A percentile compares a stretch with the other conserved stretches of the same genome.
These are phyloP conservation scores for Podarcis siculus DNA, from an alignment of 2,797 vertebrate genomes.

Conservation along the genomic window DNA sequence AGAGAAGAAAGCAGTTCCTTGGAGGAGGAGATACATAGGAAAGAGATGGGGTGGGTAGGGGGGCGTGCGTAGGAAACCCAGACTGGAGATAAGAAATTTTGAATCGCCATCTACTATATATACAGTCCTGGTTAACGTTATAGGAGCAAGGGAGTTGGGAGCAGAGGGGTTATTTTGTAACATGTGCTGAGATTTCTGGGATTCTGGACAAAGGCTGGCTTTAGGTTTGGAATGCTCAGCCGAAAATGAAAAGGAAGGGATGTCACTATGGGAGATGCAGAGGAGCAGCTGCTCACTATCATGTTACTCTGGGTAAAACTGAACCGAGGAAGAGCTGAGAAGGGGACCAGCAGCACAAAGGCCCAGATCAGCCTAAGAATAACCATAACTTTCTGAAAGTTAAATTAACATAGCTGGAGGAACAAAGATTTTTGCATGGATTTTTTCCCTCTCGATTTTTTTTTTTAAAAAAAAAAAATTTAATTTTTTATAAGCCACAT, in stretches of 20 bases:
- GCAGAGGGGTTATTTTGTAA: slow-evolving; percentile 45
- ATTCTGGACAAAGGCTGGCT: slow-evolving; percentile 35
- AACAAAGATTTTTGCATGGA: background rate
- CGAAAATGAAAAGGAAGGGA: slow-evolving; percentile 61
- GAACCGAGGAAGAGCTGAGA: slow-evolving; percentile 21
- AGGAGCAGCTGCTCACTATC: slow-evolving; percentile 68
- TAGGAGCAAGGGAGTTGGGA: slow-evolving; percentile 48
- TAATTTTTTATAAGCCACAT: background rate
- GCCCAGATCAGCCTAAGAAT: background rate
- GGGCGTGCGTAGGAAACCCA: background rate
- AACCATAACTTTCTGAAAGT: background rate
- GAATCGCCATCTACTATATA: slow-evolving; percentile 24
- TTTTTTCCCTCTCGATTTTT: background rate
- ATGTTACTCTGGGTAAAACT: slow-evolving; percentile 52
- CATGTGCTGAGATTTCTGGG: background rate
- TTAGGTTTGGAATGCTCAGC: slow-evolving; percentile 46
- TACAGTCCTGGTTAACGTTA: slow-evolving; percentile 42
- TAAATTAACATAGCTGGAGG: background rate
- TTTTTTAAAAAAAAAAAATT: background rate
- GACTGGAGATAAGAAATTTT: slow-evolving; percentile 24
- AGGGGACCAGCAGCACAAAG: background rate
- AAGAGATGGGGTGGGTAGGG: background rate
- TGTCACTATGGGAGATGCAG: slow-evolving; percentile 63
- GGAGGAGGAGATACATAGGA: background rate
- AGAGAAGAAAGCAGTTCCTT: slow-evolving; percentile 47